Evolutionary conservation across 1,140 invertebrate genomes (phyloP), one percentile per base, ranked within the genome.

Genomic region (Pogonus chalceus): DNA sequence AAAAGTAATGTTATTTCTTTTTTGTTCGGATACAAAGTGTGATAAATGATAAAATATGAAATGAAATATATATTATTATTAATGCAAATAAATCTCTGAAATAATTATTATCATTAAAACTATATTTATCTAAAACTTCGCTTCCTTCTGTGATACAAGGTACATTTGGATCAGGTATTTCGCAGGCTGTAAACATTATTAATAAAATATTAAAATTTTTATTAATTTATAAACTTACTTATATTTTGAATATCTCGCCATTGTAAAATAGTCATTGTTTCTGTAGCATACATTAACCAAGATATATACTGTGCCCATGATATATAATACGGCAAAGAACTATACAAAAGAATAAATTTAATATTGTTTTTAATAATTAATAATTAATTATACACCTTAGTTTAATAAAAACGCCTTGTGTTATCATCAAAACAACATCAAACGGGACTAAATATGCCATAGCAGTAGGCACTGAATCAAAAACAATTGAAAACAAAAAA

Each of bases 241-340:
- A 91, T 90, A 69, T 89, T 87, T 23, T 77, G 73, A 12, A 90
- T 72, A 20, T 79, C 80, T 35, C 80, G 70, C 88, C 88, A 91
- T 62, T 90, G 87, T 18, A 87, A 65, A 58, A 89, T 87, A 12
- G 80, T 83, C 69, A 96, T 75, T 0, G 89, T 84, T 76, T 97
- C 93, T 62, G 88, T 93, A 1, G 87, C 86, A 69, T 95, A 94
- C 70, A 90, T 83, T 62, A 97, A 79, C 91, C 93, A 97, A 0
- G 92, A 96, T 10, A 96, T 63, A 66, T 92, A 91, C 63, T 88
- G 85, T 1, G 92, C 76, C 88, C 92, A 96, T 20, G 78, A 76
- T 23, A 95, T 74, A 56, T 88, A 86, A 55, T 72, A 66, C 0
- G 92, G 90, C 53, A 94, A 71, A 2, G 89, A 81, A 57, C 88